Evolutionary conservation across 2,113 vertebrate genomes (phyloP), one percentile per base, ranked within the genome.

Genomic region (Colius striatus): DNA sequence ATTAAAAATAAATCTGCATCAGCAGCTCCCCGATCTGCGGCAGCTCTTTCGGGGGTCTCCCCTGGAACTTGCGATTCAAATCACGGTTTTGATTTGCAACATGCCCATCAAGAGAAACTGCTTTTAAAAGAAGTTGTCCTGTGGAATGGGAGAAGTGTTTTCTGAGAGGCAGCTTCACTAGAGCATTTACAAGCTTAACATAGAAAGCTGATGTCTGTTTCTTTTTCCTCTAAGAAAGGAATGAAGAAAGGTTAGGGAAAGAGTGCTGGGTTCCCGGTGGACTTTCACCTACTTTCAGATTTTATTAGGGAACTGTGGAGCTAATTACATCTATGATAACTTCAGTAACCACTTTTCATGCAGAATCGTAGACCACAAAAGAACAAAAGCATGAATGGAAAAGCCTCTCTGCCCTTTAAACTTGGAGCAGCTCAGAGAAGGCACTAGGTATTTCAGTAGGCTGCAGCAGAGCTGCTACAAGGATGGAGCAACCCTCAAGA

Each of bases 331-430:
- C 57, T 86, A 75, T 11, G 15, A 23, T 72, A 93, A 93, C 83
- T 75, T 43, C 86, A 75, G 45, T 57, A 68, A 87, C 86, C 65
- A 84, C 86, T 94, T 92, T 84, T 48, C 76, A 91, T 87, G 89
- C 80, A 89, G 45, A 92, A 92, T 74, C 92, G 89, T 57, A 93
- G 53, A 81, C 29, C 53, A 93, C 57, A 93, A 96, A 90, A 92
- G 84, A 89, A 91, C 8, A 34, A 84, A 81, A 93, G 53, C 73
- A 41, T 5, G 4, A 90, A 81, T 45, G 38, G 85, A 43, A 90
- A 86, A 92, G 43, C 45, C 45, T 80, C 66, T 30, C 66, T 57
- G 54, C 6, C 48, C 77, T 87, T 51, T 23, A 18, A 72, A 10
- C 65, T 16, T 2, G 0, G 16, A 50, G 36, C 32, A 86, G 51